Evolutionary conservation across 2,888 invertebrate species (phyloP).

Genomic region (Leptopilina syphax): DNA sequence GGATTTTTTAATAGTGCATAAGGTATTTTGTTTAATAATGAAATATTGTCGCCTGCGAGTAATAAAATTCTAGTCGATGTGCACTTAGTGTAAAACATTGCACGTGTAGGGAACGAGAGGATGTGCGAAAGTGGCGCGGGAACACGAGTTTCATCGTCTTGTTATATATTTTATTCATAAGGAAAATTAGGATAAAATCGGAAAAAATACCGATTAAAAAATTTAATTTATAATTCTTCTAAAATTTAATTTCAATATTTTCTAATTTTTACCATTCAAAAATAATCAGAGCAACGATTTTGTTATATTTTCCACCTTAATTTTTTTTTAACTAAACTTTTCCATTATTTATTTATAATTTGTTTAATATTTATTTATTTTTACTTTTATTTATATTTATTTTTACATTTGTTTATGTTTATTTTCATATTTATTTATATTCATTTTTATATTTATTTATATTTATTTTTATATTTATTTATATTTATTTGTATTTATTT

Average conservation of each 20-base stretch:
- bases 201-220: neutral
- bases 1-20: neutral
- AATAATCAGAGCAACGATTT: neutral
- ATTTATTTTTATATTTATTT: too few species aligned
- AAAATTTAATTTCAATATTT: too few species aligned
- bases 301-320: too few species aligned
- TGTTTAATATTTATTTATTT: too few species aligned
- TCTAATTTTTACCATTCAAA: too few species aligned
- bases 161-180: conserved; percentile 45
- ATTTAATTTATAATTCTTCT: too few species aligned
- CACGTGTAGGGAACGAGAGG: conserved; percentile 66
- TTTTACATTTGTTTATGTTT: too few species aligned
- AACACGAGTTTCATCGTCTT: conserved; percentile 61
- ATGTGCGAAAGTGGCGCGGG: conserved; percentile 75
- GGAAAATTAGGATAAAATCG: conserved; percentile 11
- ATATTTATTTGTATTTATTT: too few species aligned
- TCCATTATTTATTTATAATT: too few species aligned
- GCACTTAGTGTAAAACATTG: conserved; percentile 32
- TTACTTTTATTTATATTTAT: too few species aligned
- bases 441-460: too few species aligned
- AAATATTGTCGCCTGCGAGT: conserved; percentile 23
- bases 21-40: conserved; percentile 23
- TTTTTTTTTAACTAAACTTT: neutral
- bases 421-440: too few species aligned
- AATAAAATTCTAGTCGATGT: conserved; percentile 31